Evolutionary conservation across 2,113 vertebrate genomes (phyloP), one percentile per base, ranked within the genome.

Genomic region (Acanthochromis polyacanthus): DNA sequence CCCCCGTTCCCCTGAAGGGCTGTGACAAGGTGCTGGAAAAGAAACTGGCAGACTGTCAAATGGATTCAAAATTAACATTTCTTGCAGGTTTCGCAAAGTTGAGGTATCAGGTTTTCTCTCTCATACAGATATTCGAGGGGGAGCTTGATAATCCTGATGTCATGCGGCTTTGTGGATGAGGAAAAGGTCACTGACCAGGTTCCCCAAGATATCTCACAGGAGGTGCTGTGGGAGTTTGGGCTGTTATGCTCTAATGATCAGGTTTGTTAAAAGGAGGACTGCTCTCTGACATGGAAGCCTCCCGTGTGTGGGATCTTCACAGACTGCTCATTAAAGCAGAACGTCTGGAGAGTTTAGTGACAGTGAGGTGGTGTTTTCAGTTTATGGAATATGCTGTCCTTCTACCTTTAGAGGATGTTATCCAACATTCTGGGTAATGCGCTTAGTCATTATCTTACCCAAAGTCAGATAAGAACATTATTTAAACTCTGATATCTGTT

Each of bases 11-110:
- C 30, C 25, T 55, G 38, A 81, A 71, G 52, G 36, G 28, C 28
- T 66, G 45, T 60, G 70, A 83, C 80, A 78, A 83, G 52, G 36
- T 66, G 57, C 65, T 62, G 63, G 71, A 73, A 45, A 66, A 30
- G 14, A 63, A 74, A 65, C 20, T 50, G 71, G 15, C 51, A 57
- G 74, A 64, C 55, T 77, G 75, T 78, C 71, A 75, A 43, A 61
- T 28, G 14, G 38, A 78, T 81, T 79, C 67, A 36, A 80, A 53
- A 65, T 38, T 25, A 67, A 38, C 52, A 75, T 15, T 58, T 68
- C 57, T 66, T 60, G 60, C 1, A 36, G 53, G 36, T 51, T 51
- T 76, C 25, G 53, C 58, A 58, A 68, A 52, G 57, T 58, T 52
- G 16, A 67, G 38, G 58, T 22, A 69, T 48, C n/a, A 25, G 58